These are phyloP conservation scores for Rhinoraja longicauda DNA, from an alignment of 2,797 vertebrate species.

Conservation along the genomic window DNA sequence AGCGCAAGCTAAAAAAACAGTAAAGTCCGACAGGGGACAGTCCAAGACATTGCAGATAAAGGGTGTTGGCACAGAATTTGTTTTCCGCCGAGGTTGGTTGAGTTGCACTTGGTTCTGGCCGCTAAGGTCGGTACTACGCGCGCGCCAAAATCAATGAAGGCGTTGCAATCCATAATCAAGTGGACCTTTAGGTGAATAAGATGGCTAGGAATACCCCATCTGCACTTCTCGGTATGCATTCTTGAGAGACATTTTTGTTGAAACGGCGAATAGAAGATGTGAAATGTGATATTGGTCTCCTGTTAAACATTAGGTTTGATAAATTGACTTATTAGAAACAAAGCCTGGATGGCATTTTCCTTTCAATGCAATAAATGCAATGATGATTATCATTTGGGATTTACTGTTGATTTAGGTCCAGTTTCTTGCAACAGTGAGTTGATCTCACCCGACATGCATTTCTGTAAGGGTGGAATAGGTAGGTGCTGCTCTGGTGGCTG, in stretches of 20 bases:
- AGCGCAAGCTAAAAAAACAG: no score
- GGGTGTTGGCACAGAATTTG: background rate
- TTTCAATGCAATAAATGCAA: no score
- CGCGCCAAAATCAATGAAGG: background rate
- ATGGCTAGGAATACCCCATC: background rate
- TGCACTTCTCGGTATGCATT: background rate
- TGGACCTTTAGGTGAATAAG: background rate
- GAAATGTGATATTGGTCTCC: background rate
- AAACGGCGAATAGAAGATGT: background rate
- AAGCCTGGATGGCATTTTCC: no score
- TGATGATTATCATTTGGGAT: no score
- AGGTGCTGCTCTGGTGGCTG: background rate
- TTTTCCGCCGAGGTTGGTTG: background rate
- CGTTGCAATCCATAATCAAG: background rate
- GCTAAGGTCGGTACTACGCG: background rate
- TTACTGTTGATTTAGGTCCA: background rate
- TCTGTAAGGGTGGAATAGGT: background rate
- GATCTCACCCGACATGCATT: background rate
- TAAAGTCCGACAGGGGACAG: no score
- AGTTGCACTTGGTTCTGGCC: background rate
- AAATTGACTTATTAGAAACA: background rate
- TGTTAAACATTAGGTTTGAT: background rate
- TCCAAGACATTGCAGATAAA: background rate
- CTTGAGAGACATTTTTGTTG: background rate
- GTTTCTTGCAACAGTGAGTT: background rate